Base-by-base conservation (phyloP, 2,888 invertebrate species). In the Syrphus vitripennis region DNA sequence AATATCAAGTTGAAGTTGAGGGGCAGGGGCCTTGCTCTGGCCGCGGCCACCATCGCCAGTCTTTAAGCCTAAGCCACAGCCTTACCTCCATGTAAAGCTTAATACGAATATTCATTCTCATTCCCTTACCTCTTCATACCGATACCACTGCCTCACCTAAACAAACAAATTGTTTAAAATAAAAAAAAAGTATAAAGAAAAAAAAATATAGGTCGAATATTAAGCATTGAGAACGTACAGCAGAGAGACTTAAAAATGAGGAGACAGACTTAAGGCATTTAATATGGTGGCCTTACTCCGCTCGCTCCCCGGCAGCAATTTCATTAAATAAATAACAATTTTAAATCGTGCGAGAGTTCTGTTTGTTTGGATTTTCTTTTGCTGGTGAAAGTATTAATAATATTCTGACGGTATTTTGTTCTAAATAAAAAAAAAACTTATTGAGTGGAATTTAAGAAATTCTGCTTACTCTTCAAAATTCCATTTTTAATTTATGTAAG, bases 1-100 rank as follows among this genome's bases (percentile, higher is more conserved):
- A 67, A 59, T 53, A 55, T 78, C 83, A 83, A 78, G 79, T 83
- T 83, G 78, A 83, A 78, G 67, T 67, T 67, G 67, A 67, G 67
- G 50, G 40, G 24, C 59, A 34, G 19, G 74, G 48, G 37, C 31
- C 24, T 57, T n/a, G n/a, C 12, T 1, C 31, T 9, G 19, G 19
- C 14, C 16, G 24, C 26, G n/a, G n/a, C n/a, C n/a, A n/a, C n/a
- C n/a, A n/a, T n/a, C n/a, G n/a, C n/a, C n/a, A n/a, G n/a, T 70
- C 42, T 55, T 14, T 16, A 55, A 55, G 61, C 40, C 50, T 55
- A 55, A 31, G 29, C 7, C 65, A n/a, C n/a, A 45, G 45, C 29
- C 29, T 45, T 19, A 12, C 29, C 6, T 29, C 10, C 21, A 2
- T 21, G 14, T 12, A 21, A 0, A 21, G 37, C 59, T 37, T 40